phyloP scores from a whole-genome alignment of 2,113 vertebrate genomes.

The Limnothrissa miodon region DNA sequence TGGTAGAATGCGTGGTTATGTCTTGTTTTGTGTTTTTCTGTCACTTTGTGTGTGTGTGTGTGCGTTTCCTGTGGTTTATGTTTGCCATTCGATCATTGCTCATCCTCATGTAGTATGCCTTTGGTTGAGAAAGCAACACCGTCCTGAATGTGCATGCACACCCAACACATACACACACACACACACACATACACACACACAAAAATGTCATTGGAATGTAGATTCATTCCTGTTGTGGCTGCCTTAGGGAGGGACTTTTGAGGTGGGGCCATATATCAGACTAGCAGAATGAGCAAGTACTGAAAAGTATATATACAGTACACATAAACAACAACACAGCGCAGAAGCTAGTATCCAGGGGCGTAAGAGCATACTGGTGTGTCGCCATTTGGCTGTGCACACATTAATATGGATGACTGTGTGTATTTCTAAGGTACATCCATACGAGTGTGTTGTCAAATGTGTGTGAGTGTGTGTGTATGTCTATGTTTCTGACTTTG shows the following conservation, averaged over 20 bases:
- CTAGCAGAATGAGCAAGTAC: background rate
- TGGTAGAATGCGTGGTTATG: background rate
- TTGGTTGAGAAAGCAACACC: background rate
- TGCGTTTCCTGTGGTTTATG: background rate
- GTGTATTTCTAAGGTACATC: background rate
- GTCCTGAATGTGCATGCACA: background rate
- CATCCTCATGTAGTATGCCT: background rate
- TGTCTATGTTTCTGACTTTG: slow-evolving; percentile 1
- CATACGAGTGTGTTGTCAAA: background rate
- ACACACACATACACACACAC: background rate
- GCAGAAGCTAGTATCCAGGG: background rate
- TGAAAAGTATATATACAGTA: background rate
- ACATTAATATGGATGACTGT: background rate
- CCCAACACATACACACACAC: no score
- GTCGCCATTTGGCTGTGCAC: background rate
- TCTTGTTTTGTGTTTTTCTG: background rate
- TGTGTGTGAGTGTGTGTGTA: slow-evolving; percentile 16
- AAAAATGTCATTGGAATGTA: background rate
- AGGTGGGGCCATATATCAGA: background rate
- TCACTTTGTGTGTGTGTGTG: background rate
- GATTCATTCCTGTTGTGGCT: background rate
- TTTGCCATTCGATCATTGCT: background rate
- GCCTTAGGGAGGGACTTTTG: background rate
- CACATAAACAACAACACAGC: background rate
- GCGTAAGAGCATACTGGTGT: background rate